phyloP scores from a whole-genome alignment of 2,797 vertebrate genomes.

The Sphenodon punctatus region DNA sequence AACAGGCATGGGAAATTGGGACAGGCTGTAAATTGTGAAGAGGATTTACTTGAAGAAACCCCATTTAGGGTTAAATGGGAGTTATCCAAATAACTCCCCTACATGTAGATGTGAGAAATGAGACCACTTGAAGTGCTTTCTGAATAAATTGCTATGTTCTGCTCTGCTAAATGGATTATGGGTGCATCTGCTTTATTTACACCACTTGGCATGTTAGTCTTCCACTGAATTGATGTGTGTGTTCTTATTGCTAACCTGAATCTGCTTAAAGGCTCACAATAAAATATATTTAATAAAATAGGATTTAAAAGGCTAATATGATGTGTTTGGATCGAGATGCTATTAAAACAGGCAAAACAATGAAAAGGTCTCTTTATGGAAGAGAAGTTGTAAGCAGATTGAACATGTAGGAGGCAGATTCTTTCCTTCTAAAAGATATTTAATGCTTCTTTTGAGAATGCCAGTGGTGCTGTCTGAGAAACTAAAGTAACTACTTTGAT shows the following conservation, averaged over 20 bases:
- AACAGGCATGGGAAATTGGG: conserved; percentile 4
- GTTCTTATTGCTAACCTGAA: conserved; percentile 21
- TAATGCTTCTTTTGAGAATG: no score
- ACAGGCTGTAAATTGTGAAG: not conserved
- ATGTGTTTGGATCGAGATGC: conserved; percentile 22
- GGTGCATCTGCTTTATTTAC: conserved; percentile 13
- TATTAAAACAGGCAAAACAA: conserved; percentile 29
- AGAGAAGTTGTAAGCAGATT: not conserved
- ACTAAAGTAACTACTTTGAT: not conserved
- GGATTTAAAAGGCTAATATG: conserved; percentile 9
- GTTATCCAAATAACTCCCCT: conserved; percentile 36
- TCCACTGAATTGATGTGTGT: conserved; percentile 8
- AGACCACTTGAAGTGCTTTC: not conserved
- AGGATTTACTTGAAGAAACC: conserved; percentile 3
- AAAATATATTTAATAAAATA: conserved; percentile 22
- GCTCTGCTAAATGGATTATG: conserved; percentile 43
- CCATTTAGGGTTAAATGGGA: conserved; percentile 16
- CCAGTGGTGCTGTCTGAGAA: not conserved
- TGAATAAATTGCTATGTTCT: not conserved
- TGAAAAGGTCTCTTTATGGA: conserved; percentile 16
- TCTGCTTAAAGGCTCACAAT: conserved; percentile 14
- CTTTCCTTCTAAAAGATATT: not conserved
- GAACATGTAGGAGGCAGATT: not conserved
- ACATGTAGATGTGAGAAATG: not conserved
- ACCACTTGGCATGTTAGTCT: conserved; percentile 3